phyloP scores from a whole-genome alignment of 1,140 invertebrate species.

The Leptestheria dahalacensis region DNA sequence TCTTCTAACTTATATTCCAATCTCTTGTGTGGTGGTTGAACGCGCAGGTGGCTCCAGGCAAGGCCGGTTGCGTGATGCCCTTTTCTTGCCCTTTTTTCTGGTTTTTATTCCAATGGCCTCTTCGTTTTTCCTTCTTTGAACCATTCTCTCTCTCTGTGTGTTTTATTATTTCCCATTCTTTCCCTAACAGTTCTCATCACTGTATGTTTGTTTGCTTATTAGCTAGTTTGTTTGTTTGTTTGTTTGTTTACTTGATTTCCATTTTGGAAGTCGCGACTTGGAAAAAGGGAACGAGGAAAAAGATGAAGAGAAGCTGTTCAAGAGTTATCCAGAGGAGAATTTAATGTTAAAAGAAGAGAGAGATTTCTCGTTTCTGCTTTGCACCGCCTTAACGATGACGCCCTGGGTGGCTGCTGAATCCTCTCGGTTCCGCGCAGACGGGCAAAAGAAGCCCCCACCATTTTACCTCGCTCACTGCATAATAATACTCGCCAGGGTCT shows the following conservation, averaged over 20 bases:
- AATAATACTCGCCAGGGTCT: neutral
- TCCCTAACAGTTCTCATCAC: too few species aligned
- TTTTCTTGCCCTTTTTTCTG: neutral
- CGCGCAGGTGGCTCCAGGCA: neutral
- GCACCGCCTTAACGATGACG: neutral
- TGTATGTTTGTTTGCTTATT: too few species aligned
- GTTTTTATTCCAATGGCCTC: neutral
- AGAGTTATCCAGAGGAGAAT: too few species aligned
- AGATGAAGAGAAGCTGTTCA: too few species aligned
- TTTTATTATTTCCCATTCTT: neutral
- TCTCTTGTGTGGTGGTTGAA: neutral
- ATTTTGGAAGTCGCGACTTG: too few species aligned
- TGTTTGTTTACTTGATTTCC: too few species aligned
- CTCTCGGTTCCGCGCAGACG: neutral
- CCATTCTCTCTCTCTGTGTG: neutral
- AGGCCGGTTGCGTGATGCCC: neutral
- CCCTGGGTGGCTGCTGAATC: neutral
- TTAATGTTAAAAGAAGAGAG: neutral
- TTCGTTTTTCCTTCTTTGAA: neutral
- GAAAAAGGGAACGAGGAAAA: too few species aligned
- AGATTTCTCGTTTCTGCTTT: too few species aligned
- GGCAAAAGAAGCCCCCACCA: neutral
- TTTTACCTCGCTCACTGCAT: neutral
- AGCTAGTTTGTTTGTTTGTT: too few species aligned
- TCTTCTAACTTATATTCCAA: too few species aligned